These are phyloP conservation scores for Saguinus midas DNA, from an alignment of 2,113 vertebrate genomes.

Conservation along the genomic window DNA sequence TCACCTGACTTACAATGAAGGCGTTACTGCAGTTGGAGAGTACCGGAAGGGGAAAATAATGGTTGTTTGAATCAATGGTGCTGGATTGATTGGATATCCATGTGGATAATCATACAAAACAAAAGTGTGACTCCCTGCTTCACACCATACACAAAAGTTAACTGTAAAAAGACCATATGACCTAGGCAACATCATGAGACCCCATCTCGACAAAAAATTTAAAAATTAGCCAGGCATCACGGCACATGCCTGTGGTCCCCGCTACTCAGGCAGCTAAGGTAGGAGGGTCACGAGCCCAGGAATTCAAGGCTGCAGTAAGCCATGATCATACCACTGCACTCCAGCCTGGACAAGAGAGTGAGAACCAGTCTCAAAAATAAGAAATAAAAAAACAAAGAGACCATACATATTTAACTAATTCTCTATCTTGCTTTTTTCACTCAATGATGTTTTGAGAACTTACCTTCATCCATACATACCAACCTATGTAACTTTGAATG, in stretches of 20 bases:
- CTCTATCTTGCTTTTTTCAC: background rate
- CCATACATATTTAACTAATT: background rate
- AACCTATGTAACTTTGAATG: background rate
- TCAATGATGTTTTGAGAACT: background rate
- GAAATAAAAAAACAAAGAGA: background rate
- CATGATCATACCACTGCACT: too few species aligned
- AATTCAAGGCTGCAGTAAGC: too few species aligned
- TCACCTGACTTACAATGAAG: background rate
- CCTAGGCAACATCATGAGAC: too few species aligned
- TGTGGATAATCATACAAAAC: background rate
- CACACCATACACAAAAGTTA: background rate
- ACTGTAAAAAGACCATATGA: background rate
- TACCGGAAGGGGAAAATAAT: too few species aligned
- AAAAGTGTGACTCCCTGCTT: background rate
- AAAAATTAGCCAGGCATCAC: too few species aligned
- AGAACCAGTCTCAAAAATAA: too few species aligned
- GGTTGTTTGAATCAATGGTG: background rate
- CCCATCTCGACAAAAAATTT: too few species aligned
- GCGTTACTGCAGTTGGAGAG: background rate
- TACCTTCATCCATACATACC: background rate
- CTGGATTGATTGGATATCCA: background rate
- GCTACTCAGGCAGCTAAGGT: too few species aligned
- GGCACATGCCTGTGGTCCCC: too few species aligned
- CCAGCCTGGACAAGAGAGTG: too few species aligned
- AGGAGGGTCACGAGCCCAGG: too few species aligned